Percentiles rank a stretch among this genome's conserved stretches.
phyloP scores from a whole-genome alignment of 2,113 vertebrate species.

The Menidia beryllina region DNA sequence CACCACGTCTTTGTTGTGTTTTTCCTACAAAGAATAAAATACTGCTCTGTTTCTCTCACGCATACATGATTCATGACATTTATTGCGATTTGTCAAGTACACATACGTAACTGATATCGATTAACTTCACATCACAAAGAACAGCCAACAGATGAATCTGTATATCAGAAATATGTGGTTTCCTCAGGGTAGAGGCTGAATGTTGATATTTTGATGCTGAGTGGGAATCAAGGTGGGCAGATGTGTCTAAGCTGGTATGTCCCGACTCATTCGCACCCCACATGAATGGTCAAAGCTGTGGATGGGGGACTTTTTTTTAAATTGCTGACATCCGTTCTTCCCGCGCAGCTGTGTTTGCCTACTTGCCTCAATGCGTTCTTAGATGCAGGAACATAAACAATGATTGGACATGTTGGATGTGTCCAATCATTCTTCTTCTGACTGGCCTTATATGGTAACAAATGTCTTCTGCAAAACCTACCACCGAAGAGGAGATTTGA shows the following conservation, averaged over 20 bases:
- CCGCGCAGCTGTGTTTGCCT: conserved; percentile 19
- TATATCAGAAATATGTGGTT: not conserved
- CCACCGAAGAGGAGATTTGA: conserved; percentile 18
- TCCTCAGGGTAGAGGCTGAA: no score
- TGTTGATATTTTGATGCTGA: conserved; percentile 36
- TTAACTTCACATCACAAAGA: conserved; percentile 2
- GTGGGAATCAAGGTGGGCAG: conserved; percentile 15
- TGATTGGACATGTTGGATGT: no score
- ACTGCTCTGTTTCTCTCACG: not conserved
- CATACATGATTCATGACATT: not conserved
- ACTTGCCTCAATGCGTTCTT: conserved; percentile 17
- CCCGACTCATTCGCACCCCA: conserved; percentile 44
- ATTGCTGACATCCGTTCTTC: conserved; percentile 34
- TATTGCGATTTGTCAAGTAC: no score
- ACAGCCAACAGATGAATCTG: conserved; percentile 3
- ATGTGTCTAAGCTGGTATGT: conserved; percentile 36
- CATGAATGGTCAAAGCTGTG: conserved; percentile 42
- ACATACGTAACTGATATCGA: not conserved
- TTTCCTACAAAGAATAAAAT: not conserved
- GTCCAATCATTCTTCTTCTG: not conserved
- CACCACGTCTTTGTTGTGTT: not conserved
- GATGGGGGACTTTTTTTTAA: conserved; percentile 42
- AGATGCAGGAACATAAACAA: conserved; percentile 28
- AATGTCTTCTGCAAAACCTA: not conserved
- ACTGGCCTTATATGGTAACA: conserved; percentile 31